Base-by-base conservation (phyloP, 2,888 invertebrate species). In the Marronus borbonicus region DNA sequence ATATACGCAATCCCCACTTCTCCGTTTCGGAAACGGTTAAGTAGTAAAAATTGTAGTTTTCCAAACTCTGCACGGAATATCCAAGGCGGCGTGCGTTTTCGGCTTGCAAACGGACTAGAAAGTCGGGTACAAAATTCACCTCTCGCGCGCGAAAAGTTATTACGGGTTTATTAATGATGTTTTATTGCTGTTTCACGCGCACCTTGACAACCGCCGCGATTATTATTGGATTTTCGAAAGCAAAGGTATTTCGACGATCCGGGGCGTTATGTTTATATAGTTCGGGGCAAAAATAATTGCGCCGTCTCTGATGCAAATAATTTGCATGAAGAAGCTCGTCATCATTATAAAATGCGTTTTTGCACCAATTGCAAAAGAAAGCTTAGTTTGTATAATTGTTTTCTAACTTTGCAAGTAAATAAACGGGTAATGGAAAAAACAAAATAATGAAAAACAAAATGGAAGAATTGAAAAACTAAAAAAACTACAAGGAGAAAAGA, bases 91-190 rank as follows among this genome's bases (percentile, higher is more conserved):
- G 10, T n/a, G 14, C 52, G 31, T 31, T 31, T 31, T 31, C 65
- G 39, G 65, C 39, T 36, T 55, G 31, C 31, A 70, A 70, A 70
- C 70, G 70, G 65, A n/a, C 70, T 70, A 70, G 70, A 70, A 70
- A 70, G 55, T 65, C n/a, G 65, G 55, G 28, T 28, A 36, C 49
- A 50, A 68, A 68, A 50, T 49, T 50, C 31, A 36, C 28, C 24
- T n/a, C 52, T 52, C 31, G n/a, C 36, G 17, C 31, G 55, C 52
- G 52, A 31, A 55, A 62, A 31, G 36, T 39, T 39, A 65, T 65
- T 65, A 65, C 17, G 39, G 14, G 55, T 14, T 39, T 55, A 55
- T 70, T 70, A 70, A 70, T 70, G 70, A 70, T 70, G 70, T 70
- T 52, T 70, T 70, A 70, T 55, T 70, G 70, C 70, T 24, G 70